Base-by-base conservation (phyloP, 2,797 vertebrate species). In the Myotis myotis region DNA sequence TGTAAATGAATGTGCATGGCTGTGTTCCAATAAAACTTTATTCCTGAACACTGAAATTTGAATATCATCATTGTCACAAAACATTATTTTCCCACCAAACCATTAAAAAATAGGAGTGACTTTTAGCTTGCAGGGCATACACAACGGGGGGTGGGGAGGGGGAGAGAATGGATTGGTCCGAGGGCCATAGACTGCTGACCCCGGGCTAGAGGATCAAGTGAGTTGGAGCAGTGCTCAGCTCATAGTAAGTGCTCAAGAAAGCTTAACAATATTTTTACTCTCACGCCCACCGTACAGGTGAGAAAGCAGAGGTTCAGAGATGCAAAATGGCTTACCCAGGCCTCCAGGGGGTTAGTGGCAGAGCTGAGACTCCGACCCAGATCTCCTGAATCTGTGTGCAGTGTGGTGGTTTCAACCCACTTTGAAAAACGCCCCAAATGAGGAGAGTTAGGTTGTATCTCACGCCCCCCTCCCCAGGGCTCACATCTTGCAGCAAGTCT, bases 21-120 rank as follows among this genome's bases (percentile, higher is more conserved):
- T 92, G 55, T 64, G 28, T 93, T 53, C 51, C 86, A 79, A 68
- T 38, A 83, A 47, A 71, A 36, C n/a, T 78, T 86, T 80, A 89
- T 81, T 93, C 87, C 36, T 64, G 53, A 49, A 72, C 33, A 53
- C 19, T n/a, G 68, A 91, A 62, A 57, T 78, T 78, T 36, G 71
- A 72, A 74, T 70, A 81, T 85, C 88, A 64, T 70, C 41, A 81
- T 75, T 93, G 25, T 80, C 16, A 23, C 8, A 8, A 74, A 91
- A 75, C 41, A 68, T 30, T 62, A 36, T 81, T 62, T 85, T 30
- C 36, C 57, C 80, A 41, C 23, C 9, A 78, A 75, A 51, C n/a
- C 4, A 38, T 28, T 87, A 8, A 55, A 87, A 95, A 64, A 75
- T 36, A 30, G 57, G 75, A 70, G 87, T 51, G 33, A 19, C 66